Percentiles rank a stretch among this genome's conserved stretches.
Evolutionary conservation across 2,797 vertebrate species (phyloP).

Genomic region (Melanotaenia nigrans): DNA sequence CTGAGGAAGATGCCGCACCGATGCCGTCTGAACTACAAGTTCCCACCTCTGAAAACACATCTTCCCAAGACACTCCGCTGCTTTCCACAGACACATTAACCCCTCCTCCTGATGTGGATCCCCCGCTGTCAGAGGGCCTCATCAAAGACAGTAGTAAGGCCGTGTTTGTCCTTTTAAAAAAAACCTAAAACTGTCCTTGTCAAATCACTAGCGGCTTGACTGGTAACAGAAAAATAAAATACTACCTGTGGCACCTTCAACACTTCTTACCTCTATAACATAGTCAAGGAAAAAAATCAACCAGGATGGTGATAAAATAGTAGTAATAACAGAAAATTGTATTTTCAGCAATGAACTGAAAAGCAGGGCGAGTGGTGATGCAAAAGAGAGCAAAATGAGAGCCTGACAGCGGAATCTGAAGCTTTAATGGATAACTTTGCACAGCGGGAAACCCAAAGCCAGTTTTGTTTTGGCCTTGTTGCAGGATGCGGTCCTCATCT

Average conservation of each 20-base stretch:
- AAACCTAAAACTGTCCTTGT: too few relatives aligned
- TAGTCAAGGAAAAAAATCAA: too few relatives aligned
- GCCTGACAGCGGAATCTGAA: neutral
- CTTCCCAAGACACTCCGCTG: constrained; percentile 67
- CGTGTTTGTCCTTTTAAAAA: neutral
- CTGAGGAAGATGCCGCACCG: constrained; percentile 68
- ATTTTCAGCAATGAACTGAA: too few relatives aligned
- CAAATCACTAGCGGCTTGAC: too few relatives aligned
- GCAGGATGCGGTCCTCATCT: neutral
- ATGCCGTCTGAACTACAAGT: constrained; percentile 56
- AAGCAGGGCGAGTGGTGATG: too few relatives aligned
- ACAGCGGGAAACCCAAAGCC: neutral
- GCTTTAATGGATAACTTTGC: neutral
- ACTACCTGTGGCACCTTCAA: too few relatives aligned
- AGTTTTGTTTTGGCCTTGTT: neutral
- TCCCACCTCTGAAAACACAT: constrained; percentile 55
- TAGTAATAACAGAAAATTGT: too few relatives aligned
- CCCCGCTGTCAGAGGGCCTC: constrained; percentile 49
- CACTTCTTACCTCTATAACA: too few relatives aligned
- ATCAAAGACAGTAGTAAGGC: constrained; percentile 68
- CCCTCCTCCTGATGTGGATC: constrained; percentile 80
- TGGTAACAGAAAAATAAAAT: too few relatives aligned
- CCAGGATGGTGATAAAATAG: too few relatives aligned
- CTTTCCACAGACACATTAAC: constrained; percentile 82
- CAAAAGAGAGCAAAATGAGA: neutral